phyloP scores from a whole-genome alignment of 2,888 invertebrate genomes.

The Eremobia ochroleuca region DNA sequence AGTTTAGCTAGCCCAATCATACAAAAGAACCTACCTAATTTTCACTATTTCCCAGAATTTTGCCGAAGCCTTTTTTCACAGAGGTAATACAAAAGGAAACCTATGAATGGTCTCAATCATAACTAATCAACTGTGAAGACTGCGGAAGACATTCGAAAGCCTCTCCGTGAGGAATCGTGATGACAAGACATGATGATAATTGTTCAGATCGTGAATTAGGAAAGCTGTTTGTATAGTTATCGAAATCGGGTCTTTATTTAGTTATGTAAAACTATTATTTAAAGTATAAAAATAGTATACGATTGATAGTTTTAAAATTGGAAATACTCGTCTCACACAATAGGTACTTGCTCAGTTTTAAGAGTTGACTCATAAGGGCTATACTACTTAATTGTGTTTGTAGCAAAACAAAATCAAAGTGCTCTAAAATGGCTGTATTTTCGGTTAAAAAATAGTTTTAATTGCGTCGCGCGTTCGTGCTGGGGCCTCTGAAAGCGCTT shows the following conservation, averaged over 20 bases:
- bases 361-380: background rate
- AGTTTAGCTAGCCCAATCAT: slow-evolving; percentile 33
- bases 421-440: background rate
- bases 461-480: background rate
- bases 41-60: slow-evolving; percentile 29
- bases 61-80: slow-evolving; percentile 12
- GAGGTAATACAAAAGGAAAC: slow-evolving; percentile 23
- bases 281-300: background rate
- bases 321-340: background rate
- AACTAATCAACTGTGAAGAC: slow-evolving; percentile 37
- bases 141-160: slow-evolving; percentile 51
- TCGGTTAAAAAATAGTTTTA: background rate
- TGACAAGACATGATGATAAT: slow-evolving; percentile 38
- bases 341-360: background rate
- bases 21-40: slow-evolving; percentile 36
- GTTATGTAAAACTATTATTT: slow-evolving; percentile 49
- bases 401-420: background rate
- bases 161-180: slow-evolving; percentile 40
- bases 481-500: background rate
- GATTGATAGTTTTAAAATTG: background rate
- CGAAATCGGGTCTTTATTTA: slow-evolving; percentile 19
- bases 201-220: slow-evolving; percentile 52
- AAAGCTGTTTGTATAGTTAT: slow-evolving; percentile 23
- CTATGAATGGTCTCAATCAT: slow-evolving; percentile 22
- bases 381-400: background rate